Conservation (phyloP, 2,113 vertebrate genomes). For the Montifringilla adamsi region DNA sequence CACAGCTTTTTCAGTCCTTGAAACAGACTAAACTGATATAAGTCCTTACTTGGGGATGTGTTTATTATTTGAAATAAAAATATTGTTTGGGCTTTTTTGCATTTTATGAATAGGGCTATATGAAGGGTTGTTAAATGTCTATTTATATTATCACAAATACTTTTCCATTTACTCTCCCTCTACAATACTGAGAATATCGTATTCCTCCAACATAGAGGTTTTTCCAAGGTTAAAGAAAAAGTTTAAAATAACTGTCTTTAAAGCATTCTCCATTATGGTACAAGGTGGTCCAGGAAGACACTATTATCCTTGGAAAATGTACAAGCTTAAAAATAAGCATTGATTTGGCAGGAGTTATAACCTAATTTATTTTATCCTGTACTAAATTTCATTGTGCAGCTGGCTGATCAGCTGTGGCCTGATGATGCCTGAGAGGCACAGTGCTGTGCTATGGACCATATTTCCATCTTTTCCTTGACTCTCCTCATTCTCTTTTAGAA, state of each 20-base stretch:
- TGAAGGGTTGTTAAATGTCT: neutral
- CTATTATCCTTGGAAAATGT: neutral
- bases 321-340: slow-evolving; percentile 28
- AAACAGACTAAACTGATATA: neutral
- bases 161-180: neutral
- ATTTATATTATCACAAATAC: neutral
- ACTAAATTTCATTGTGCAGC: slow-evolving; percentile 29
- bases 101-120: neutral
- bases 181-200: neutral
- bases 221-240: neutral
- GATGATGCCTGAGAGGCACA: slow-evolving; percentile 34
- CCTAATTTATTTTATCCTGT: slow-evolving; percentile 5
- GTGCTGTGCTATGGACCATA: neutral
- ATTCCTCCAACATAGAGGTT: neutral
- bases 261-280: neutral
- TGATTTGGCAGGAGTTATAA: slow-evolving; percentile 10
- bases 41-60: neutral
- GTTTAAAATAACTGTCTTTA: neutral
- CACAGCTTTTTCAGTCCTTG: neutral
- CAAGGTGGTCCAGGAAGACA: neutral
- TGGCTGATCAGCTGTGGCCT: slow-evolving; percentile 47
- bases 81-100: neutral
- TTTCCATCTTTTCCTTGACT: slow-evolving; percentile 33
- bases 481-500: neutral
- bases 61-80: neutral